Conservation (phyloP, 2,888 invertebrate genomes). For the Miltochrista miniata region DNA sequence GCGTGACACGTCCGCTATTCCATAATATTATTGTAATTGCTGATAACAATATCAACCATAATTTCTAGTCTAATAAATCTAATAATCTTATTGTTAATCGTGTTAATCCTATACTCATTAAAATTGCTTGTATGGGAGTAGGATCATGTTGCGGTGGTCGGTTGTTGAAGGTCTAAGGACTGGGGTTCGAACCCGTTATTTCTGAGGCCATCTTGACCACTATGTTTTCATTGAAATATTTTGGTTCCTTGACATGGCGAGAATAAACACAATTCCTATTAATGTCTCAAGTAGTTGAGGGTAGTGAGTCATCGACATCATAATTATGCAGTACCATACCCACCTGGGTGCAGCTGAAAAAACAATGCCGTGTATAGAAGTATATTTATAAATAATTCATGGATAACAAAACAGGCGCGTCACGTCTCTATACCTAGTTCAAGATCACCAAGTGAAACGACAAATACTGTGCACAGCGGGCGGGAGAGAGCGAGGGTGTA, state of each 20-base stretch:
- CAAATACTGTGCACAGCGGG: conserved; percentile 46
- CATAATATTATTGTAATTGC: no score
- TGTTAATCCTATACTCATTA: no score
- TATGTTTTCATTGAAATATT: no score
- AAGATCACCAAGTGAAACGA: conserved; percentile 63
- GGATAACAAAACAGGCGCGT: conserved; percentile 44
- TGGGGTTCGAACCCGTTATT: no score
- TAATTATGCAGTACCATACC: conserved; percentile 6
- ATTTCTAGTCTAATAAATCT: no score
- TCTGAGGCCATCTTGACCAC: no score
- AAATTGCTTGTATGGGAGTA: no score
- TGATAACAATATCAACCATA: no score
- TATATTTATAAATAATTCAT: conserved; percentile 61
- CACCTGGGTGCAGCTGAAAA: conserved; percentile 39
- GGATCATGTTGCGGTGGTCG: no score
- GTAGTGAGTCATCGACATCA: conserved; percentile 17
- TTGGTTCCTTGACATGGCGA: background rate
- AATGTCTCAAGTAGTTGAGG: conserved; percentile 12
- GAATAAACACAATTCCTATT: background rate
- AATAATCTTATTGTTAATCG: no score
- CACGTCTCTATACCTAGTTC: conserved; percentile 52
- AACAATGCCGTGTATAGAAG: conserved; percentile 37
- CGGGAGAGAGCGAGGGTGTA: conserved; percentile 64
- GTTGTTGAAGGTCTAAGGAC: no score
- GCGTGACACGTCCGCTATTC: no score